A percentile compares a stretch with the other conserved stretches of the same genome.
phyloP scores from a whole-genome alignment of 2,888 invertebrate species.

The Salticus scenicus region DNA sequence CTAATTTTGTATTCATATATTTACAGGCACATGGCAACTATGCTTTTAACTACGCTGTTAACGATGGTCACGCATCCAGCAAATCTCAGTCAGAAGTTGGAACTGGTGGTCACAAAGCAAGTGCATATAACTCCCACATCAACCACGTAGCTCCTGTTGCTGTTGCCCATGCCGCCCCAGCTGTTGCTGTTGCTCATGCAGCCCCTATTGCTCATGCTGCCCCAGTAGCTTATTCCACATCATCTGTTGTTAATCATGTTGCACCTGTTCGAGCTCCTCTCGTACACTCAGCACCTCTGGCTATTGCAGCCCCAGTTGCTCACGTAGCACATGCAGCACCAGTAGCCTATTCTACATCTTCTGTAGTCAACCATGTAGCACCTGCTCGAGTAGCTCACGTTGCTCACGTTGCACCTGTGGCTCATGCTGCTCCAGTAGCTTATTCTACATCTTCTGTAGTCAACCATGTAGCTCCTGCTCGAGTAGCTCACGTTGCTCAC shows the following conservation, averaged over 20 bases:
- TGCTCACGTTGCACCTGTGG: not conserved
- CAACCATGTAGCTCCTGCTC: not conserved
- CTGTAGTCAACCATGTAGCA: slow-evolving; percentile 1
- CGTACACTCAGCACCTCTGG: not conserved
- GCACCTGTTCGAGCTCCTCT: slow-evolving; percentile 11
- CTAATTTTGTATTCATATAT: too few species aligned
- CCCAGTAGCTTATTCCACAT: not conserved
- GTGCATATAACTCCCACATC: not conserved
- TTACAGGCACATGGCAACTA: too few species aligned
- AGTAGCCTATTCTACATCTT: not conserved
- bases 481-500: not conserved
- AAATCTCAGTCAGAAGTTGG: not conserved
- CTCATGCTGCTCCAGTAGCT: not conserved
- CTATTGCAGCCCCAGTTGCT: not conserved
- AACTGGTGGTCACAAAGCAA: not conserved
- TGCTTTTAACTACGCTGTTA: too few species aligned
- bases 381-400: not conserved
- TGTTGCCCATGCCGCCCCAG: not conserved
- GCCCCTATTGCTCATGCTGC: not conserved
- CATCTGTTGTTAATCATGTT: not conserved
- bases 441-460: not conserved
- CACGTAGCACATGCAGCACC: not conserved
- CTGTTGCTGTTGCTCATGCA: not conserved
- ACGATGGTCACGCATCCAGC: too few species aligned
- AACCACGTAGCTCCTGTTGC: not conserved